phyloP scores from a whole-genome alignment of 2,113 vertebrate genomes.

The Sclerurus mexicanus region DNA sequence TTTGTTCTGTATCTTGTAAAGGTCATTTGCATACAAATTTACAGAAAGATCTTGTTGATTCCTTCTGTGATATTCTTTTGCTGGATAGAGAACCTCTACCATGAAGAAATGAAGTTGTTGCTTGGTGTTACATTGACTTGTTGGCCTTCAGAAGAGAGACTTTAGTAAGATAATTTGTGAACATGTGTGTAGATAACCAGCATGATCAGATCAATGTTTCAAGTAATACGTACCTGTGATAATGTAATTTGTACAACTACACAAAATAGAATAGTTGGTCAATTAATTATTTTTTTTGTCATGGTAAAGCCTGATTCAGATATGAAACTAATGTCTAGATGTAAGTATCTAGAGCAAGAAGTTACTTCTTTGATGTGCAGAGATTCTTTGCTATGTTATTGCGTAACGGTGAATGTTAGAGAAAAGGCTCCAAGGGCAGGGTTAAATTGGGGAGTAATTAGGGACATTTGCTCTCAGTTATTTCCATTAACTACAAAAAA shows the following conservation, averaged over 20 bases:
- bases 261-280: neutral
- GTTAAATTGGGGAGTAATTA: neutral
- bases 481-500: neutral
- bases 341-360: neutral
- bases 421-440: neutral
- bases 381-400: accelerated
- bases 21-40: neutral
- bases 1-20: neutral
- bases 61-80: neutral
- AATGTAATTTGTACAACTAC: neutral
- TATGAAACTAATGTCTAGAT: neutral
- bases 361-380: neutral
- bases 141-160: neutral
- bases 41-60: neutral
- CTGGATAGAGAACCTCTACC: neutral
- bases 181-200: neutral
- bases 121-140: neutral
- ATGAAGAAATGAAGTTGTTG: neutral
- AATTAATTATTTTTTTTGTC: neutral
- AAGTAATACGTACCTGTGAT: neutral
- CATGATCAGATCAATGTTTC: neutral
- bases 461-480: neutral
- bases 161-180: neutral
- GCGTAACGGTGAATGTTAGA: neutral
- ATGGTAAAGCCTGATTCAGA: neutral